Percentiles rank a stretch among this genome's conserved stretches.
Evolutionary conservation across 2,113 vertebrate genomes (phyloP).

Genomic region (Neotoma lepida): DNA sequence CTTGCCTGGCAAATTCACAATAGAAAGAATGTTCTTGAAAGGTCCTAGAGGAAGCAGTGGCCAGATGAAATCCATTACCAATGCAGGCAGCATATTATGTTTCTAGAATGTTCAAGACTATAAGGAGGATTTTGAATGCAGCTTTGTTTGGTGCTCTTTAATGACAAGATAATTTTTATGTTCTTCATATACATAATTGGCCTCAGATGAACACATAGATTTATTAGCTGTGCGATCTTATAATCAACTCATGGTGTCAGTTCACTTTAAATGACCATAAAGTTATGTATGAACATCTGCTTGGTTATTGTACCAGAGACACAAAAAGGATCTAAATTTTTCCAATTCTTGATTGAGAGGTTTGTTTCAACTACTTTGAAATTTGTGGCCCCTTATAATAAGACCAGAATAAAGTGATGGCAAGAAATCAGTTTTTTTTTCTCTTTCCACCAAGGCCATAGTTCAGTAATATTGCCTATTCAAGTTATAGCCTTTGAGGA

Average conservation of each 20-base stretch:
- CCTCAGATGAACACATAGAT: not conserved
- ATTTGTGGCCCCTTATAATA: not conserved
- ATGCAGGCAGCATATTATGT: not conserved
- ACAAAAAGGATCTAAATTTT: not conserved
- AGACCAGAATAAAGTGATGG: not conserved
- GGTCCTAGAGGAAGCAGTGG: not conserved
- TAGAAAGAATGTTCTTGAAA: not conserved
- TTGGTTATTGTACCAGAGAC: not conserved
- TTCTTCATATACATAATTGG: not conserved
- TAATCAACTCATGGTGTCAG: not conserved
- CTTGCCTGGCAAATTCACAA: not conserved
- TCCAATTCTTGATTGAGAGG: not conserved
- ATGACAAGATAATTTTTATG: not conserved
- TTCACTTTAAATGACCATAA: not conserved
- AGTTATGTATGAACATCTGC: not conserved
- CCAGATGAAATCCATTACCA: not conserved
- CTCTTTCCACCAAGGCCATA: no score
- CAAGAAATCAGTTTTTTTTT: not conserved
- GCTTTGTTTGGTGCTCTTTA: not conserved
- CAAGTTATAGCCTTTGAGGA: not conserved
- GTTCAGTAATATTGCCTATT: not conserved
- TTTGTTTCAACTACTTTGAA: not conserved
- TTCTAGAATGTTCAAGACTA: not conserved
- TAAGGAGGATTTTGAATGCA: not conserved
- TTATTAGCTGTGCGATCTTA: not conserved